Conservation (phyloP, 2,797 vertebrate species). For the Limnodromus scolopaceus region DNA sequence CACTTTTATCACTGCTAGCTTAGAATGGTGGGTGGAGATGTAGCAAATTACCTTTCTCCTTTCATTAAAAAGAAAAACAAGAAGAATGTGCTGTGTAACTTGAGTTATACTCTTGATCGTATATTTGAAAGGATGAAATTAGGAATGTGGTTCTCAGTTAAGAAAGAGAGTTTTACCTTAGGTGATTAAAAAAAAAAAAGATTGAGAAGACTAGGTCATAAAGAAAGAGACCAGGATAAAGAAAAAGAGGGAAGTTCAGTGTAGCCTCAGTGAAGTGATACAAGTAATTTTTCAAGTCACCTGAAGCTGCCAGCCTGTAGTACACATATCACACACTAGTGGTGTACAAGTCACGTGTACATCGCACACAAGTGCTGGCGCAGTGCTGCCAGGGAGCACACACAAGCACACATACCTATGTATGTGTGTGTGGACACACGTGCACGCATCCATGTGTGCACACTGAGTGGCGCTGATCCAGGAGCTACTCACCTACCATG, state of each 20-base stretch:
- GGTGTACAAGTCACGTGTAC: accelerated
- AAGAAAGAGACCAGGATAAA: background rate
- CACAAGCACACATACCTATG: background rate
- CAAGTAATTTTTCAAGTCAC: background rate
- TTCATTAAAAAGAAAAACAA: background rate
- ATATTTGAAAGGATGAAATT: background rate
- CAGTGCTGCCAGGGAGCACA: background rate
- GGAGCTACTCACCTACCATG: background rate
- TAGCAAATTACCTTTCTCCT: background rate
- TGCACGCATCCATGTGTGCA: too few relatives aligned
- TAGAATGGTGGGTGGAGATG: background rate
- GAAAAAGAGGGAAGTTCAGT: background rate
- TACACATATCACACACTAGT: accelerated
- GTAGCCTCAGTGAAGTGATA: background rate
- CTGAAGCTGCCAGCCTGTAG: background rate
- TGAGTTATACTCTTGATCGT: background rate
- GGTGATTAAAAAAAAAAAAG: accelerated
- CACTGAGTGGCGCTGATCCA: accelerated
- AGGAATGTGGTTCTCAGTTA: background rate
- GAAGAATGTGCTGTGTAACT: background rate
- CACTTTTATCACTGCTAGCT: background rate
- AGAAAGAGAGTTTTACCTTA: background rate
- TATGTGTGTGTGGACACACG: accelerated
- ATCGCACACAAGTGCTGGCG: background rate
- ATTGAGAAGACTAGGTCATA: background rate